Evolutionary conservation across 2,797 vertebrate genomes (phyloP), one percentile per base, ranked within the genome.

Genomic region (Strix occidentalis): DNA sequence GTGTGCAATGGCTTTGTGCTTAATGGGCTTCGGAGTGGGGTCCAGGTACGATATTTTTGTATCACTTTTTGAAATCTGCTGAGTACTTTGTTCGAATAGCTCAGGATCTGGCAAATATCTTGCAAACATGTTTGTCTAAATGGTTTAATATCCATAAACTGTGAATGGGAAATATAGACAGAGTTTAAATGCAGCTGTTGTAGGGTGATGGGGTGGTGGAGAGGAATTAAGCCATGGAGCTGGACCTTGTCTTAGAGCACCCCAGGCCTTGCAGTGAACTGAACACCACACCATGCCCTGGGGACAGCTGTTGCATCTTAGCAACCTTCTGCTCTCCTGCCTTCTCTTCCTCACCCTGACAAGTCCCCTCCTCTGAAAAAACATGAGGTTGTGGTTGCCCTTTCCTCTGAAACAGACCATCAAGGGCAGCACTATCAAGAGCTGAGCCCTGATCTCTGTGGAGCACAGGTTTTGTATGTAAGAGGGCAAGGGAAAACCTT

Each of bases 241-340:
- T 23, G 16, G 7, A 77, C 31, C 16, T 77, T 19, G 7, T 46
- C 48, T 71, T 15, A 5, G 48, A 4, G 18, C 6, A 39, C 21
- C 6, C 25, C 13, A 58, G 29, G 33, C 18, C 33, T 74, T 84
- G 39, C 12, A 33, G 15, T 68, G 39, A 54, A 53, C 28, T 43
- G 23, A 72, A 58, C 18, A 58, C 25, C 21, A 26, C 7, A 23
- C 35, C 21, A 8, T 25, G 24, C 7, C n/a, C 43, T 0, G 0
- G 18, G 14, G 39, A 21, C 14, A 81, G 7, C 50, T 35, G n/a
- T 48, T 45, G 35, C 35, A 50, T 37, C 16, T 81, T 50, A 20
- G 50, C 33, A 86, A 18, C 11, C 5, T 69, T 64, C 10, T 61
- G 7, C 37, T 83, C 17, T 74, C 23, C 11, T 84, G 28, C 37